Evolutionary conservation across 2,888 invertebrate genomes (phyloP).

Genomic region (Synanthedon myopaeformis): DNA sequence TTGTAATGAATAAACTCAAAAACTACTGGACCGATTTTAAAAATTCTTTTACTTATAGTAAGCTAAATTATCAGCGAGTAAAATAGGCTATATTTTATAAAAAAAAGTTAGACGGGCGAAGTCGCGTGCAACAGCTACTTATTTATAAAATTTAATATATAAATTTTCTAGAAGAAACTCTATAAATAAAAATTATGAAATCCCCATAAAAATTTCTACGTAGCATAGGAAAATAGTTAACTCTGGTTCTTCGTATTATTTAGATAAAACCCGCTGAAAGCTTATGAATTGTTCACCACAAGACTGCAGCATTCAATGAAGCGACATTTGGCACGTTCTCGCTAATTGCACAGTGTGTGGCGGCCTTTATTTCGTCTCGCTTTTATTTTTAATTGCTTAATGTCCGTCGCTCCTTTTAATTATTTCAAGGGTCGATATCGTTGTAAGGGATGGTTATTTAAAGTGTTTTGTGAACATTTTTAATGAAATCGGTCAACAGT

Average conservation of each 20-base stretch:
- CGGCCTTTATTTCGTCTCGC: conserved; percentile 32
- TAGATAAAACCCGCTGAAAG: conserved; percentile 7
- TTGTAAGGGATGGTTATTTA: background rate
- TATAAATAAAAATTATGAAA: too few relatives aligned
- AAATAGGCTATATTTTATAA: too few relatives aligned
- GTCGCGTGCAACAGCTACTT: too few relatives aligned
- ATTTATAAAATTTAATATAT: too few relatives aligned
- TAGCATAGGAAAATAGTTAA: background rate
- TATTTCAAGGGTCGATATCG: conserved; percentile 4
- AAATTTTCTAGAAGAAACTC: too few relatives aligned
- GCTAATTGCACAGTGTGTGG: conserved; percentile 50
- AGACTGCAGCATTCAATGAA: conserved; percentile 14
- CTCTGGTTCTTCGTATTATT: background rate
- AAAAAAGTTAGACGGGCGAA: too few relatives aligned
- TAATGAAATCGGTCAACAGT: background rate
- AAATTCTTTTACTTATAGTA: too few relatives aligned
- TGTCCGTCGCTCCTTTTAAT: conserved; percentile 19
- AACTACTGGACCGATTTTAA: too few relatives aligned
- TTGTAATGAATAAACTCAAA: too few relatives aligned
- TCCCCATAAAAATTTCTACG: background rate
- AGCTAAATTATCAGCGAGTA: too few relatives aligned
- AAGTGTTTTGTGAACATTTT: too few relatives aligned
- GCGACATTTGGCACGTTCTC: conserved; percentile 49
- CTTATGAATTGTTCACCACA: conserved; percentile 12
- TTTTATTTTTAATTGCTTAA: conserved; percentile 31